Base-by-base conservation (phyloP, 2,113 vertebrate genomes). In the Scophthalmus maximus region DNA sequence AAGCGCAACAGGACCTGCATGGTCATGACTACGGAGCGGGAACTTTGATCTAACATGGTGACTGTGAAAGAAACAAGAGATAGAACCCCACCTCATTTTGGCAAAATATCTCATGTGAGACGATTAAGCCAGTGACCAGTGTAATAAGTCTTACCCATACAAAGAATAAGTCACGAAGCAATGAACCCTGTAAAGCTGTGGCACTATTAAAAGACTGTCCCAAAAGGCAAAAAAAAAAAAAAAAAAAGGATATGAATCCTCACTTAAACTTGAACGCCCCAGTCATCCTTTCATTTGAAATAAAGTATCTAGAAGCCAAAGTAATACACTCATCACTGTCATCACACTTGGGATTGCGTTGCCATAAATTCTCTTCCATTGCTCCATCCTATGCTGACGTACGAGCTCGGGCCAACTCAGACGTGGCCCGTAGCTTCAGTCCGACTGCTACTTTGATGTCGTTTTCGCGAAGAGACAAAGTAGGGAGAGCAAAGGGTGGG, bases 391-490 rank as follows among this genome's bases (percentile, higher is more conserved):
- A 15, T 6, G 36, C 6, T 40, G 36, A 40, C 36, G 17, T 17
- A 40, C 6, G 36, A 40, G 14, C 36, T 40, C 36, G 17, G 14
- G 36, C 6, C 17, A 11, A 40, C 36, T 40, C 36, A 40, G 14
- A 15, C 12, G 4, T 20, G 5, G 12, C 8, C 52, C 30, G 58
- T 8, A 34, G 47, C 36, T 47, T 46, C 25, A 60, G 29, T 23
- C 6, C 22, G 46, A 4, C 46, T 0, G 46, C 17, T 52, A 0
- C 55, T 52, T 42, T 69, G 23, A 67, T 66, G 46, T 68, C 25
- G 29, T 73, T 57, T 14, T n/a, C n/a, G n/a, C n/a, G n/a, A n/a
- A 61, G 32, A 26, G 40, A 57, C 44, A 58, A 44, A 17, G 30
- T 9, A 38, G 32, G 50, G 40, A 59, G 40, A 74, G 23, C 61